These are phyloP conservation scores for Dryas iulia DNA, from an alignment of 1,140 invertebrate species.

Conservation along the genomic window DNA sequence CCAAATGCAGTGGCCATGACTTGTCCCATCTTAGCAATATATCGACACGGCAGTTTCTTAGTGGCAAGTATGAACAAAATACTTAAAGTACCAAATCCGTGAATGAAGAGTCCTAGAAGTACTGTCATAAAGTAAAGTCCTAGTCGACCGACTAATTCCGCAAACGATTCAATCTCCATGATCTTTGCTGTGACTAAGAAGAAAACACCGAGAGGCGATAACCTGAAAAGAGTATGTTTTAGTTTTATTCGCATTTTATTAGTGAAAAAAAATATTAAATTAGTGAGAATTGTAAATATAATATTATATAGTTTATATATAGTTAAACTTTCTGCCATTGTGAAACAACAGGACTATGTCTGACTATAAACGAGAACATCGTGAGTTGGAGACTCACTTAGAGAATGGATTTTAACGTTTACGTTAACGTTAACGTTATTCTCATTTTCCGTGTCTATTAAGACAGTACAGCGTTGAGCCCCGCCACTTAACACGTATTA, in stretches of 20 bases:
- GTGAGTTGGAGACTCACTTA: too few relatives aligned
- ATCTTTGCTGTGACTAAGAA: slow-evolving; percentile 95
- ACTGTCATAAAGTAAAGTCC: slow-evolving; percentile 96
- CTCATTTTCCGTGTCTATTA: too few relatives aligned
- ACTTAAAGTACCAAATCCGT: slow-evolving; percentile 94
- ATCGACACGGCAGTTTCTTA: slow-evolving; percentile 89
- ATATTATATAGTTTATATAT: too few relatives aligned
- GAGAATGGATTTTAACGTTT: too few relatives aligned
- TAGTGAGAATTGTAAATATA: too few relatives aligned
- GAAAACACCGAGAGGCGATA: slow-evolving; percentile 94
- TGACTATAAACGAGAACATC: too few relatives aligned
- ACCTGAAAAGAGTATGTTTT: slow-evolving; percentile 81
- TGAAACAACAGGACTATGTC: too few relatives aligned
- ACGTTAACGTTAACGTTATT: too few relatives aligned
- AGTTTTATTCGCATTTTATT: neutral
- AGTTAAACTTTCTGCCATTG: too few relatives aligned
- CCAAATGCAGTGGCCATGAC: slow-evolving; percentile 95
- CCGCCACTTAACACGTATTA: too few relatives aligned
- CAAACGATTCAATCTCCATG: slow-evolving; percentile 92
- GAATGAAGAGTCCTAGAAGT: slow-evolving; percentile 91
- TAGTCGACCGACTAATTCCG: slow-evolving; percentile 89
- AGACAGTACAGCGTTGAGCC: too few relatives aligned
- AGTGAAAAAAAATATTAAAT: too few relatives aligned
- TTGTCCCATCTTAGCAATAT: slow-evolving; percentile 91
- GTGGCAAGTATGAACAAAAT: slow-evolving; percentile 90